These are phyloP conservation scores for Poliocrania exsul DNA, from an alignment of 2,797 vertebrate species.

Conservation along the genomic window DNA sequence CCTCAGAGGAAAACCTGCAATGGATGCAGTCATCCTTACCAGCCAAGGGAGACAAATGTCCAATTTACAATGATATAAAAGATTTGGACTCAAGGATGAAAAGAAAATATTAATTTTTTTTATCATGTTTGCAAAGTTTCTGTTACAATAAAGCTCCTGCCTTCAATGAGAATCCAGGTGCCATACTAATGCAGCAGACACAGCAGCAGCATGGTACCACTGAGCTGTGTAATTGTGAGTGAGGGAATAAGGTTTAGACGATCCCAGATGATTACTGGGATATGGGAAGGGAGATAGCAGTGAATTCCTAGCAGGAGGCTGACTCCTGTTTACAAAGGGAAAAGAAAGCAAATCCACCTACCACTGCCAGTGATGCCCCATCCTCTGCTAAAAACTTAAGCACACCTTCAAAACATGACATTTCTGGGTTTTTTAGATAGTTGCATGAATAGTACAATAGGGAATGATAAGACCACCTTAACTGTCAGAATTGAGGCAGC, in stretches of 20 bases:
- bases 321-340: background rate
- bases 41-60: background rate
- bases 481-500: background rate
- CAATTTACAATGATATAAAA: background rate
- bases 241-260: background rate
- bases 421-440: background rate
- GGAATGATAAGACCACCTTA: background rate
- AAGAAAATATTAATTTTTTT: background rate
- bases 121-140: background rate
- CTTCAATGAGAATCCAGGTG: background rate
- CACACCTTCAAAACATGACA: background rate
- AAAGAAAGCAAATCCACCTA: background rate
- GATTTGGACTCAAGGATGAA: background rate
- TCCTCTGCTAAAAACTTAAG: background rate
- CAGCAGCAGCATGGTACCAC: background rate
- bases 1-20: background rate
- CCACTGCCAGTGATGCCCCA: background rate
- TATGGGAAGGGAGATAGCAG: background rate
- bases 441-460: background rate
- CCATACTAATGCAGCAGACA: background rate
- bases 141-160: background rate
- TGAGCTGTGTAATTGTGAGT: background rate
- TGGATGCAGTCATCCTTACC: background rate
- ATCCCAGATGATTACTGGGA: background rate
- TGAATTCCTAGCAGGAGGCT: background rate